Conservation (phyloP, 2,797 vertebrate species). For the Enteromius afrohamiltoni region DNA sequence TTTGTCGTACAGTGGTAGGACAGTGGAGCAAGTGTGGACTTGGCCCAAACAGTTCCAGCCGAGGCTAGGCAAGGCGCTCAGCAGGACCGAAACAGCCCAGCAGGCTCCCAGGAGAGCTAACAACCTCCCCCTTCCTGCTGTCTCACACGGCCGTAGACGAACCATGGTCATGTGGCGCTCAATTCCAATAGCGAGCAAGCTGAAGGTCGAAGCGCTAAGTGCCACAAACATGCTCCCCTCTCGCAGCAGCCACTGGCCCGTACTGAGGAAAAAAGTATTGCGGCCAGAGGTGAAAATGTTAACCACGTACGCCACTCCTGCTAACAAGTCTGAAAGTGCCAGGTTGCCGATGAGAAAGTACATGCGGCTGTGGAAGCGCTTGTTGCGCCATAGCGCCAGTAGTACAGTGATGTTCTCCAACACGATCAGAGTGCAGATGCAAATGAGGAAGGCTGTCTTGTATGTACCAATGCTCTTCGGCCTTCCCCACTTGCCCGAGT, state of each 20-base stretch:
- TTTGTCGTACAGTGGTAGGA: constrained; percentile 80
- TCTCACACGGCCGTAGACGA: constrained; percentile 77
- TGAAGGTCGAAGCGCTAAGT: constrained; percentile 82
- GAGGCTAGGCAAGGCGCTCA: constrained; percentile 77
- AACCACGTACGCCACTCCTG: constrained; percentile 80
- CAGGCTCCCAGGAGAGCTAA: constrained; percentile 77
- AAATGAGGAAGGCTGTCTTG: constrained; percentile 73
- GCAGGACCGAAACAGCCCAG: constrained; percentile 79
- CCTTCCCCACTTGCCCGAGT: constrained; percentile 77
- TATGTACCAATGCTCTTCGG: constrained; percentile 62
- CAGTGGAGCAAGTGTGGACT: constrained; percentile 75
- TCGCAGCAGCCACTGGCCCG: constrained; percentile 77
- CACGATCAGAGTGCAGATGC: constrained; percentile 78
- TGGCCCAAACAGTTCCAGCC: constrained; percentile 81
- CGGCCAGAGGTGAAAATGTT: constrained; percentile 81
- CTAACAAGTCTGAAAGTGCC: constrained; percentile 81
- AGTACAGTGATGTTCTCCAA: constrained; percentile 81
- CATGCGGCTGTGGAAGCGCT: constrained; percentile 83
- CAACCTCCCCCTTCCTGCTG: constrained; percentile 74
- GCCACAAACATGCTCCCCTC: constrained; percentile 85
- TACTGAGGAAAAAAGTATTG: constrained; percentile 76
- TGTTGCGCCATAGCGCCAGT: constrained; percentile 79
- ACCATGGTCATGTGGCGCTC: constrained; percentile 85
- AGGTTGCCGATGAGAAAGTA: constrained; percentile 83
- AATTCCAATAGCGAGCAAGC: constrained; percentile 81